Conservation (phyloP, 2,113 vertebrate genomes). For the Phoenicopterus ruber region DNA sequence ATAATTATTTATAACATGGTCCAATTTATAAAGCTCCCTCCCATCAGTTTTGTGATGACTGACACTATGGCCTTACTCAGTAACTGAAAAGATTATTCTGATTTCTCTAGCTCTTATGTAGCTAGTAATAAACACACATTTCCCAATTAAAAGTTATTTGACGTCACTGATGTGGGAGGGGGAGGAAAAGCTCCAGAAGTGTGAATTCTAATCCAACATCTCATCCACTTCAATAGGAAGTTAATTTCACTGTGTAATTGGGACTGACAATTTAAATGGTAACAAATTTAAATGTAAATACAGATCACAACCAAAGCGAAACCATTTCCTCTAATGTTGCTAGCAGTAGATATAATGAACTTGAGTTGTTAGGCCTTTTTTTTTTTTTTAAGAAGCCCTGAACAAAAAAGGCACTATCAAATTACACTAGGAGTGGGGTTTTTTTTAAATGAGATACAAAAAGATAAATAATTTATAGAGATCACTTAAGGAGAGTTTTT, state of each 20-base stretch:
- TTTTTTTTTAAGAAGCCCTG: neutral
- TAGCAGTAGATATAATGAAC: neutral
- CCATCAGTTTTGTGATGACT: neutral
- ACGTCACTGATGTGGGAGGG: neutral
- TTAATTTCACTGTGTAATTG: neutral
- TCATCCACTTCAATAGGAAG: neutral
- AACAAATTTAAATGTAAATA: neutral
- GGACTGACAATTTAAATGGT: neutral
- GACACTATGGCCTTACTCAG: neutral
- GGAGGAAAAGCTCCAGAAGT: neutral
- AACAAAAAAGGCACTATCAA: neutral
- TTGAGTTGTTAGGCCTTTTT: neutral
- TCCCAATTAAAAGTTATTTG: neutral
- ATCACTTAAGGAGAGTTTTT: neutral
- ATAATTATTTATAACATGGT: neutral
- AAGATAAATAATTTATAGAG: neutral
- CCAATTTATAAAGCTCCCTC: neutral
- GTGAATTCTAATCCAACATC: neutral
- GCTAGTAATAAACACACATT: conserved; percentile 4
- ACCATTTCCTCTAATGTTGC: neutral
- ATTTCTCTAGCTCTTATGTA: neutral
- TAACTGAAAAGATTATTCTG: neutral
- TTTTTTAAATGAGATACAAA: neutral
- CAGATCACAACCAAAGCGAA: neutral
- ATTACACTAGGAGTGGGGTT: neutral